Evolutionary conservation across 2,113 vertebrate genomes (phyloP).

Genomic region (Panurus biarmicus): DNA sequence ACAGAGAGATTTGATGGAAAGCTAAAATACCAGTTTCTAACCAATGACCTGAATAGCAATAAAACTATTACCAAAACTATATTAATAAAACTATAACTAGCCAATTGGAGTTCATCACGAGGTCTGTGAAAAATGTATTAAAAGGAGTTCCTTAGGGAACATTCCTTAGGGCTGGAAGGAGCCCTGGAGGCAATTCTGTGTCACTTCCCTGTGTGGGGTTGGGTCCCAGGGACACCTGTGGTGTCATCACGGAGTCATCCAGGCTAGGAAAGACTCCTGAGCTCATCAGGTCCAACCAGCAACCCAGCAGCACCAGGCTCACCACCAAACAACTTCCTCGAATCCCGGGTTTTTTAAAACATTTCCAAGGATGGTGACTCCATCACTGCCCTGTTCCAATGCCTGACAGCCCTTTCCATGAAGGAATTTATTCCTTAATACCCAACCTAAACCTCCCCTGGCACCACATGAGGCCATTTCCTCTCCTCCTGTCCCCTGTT

Average conservation of each 20-base stretch:
- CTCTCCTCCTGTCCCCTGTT: neutral
- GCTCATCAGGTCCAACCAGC: neutral
- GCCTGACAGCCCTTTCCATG: too few species aligned
- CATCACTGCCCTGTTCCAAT: neutral
- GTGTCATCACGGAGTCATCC: neutral
- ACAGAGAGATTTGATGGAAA: too few species aligned
- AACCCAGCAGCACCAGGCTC: neutral
- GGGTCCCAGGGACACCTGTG: neutral
- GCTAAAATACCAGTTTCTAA: too few species aligned
- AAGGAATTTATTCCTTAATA: too few species aligned
- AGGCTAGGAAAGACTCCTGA: too few species aligned
- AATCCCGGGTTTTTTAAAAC: neutral
- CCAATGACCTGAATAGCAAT: too few species aligned
- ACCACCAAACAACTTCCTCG: neutral
- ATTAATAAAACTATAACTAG: too few species aligned
- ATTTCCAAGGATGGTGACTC: neutral
- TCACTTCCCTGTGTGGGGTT: accelerated
- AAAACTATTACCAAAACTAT: too few species aligned
- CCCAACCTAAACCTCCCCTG: neutral
- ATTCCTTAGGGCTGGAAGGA: too few species aligned
- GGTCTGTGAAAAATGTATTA: too few species aligned
- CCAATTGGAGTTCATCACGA: too few species aligned
- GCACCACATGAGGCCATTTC: neutral
- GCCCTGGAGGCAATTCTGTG: neutral
- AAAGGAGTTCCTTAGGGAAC: too few species aligned